Percentiles rank a stretch among this genome's conserved stretches.
Evolutionary conservation across 2,113 vertebrate genomes (phyloP).

Genomic region (Anolis sagrei): DNA sequence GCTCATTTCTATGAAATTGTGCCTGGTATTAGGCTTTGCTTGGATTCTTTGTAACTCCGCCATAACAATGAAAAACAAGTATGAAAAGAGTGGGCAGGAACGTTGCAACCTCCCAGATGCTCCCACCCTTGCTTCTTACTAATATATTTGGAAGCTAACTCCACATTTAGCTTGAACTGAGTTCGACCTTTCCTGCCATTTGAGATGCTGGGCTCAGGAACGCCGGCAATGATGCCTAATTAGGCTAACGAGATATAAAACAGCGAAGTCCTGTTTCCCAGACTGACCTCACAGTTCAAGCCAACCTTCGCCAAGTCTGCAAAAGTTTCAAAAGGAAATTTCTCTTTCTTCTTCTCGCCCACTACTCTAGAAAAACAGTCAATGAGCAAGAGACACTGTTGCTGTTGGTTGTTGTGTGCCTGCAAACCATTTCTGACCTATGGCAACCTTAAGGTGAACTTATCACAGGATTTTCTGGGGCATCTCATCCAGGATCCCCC

Average conservation of each 20-base stretch:
- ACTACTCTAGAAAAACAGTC: no score
- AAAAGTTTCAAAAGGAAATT: background rate
- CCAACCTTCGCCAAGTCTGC: background rate
- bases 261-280: background rate
- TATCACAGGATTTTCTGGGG: no score
- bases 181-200: background rate
- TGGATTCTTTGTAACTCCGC: background rate
- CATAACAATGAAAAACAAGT: background rate
- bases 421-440: no score
- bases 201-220: background rate
- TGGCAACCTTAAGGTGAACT: no score
- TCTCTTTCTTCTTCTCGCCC: no score
- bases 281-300: background rate
- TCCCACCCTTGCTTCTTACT: background rate
- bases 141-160: background rate
- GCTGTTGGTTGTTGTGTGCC: no score
- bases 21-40: no score
- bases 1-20: background rate
- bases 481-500: no score
- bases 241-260: background rate
- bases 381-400: no score
- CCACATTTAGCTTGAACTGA: background rate
- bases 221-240: background rate
- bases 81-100: background rate
- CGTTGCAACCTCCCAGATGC: background rate